These are phyloP conservation scores for Megalops atlanticus DNA, from an alignment of 2,113 vertebrate species.

Conservation along the genomic window DNA sequence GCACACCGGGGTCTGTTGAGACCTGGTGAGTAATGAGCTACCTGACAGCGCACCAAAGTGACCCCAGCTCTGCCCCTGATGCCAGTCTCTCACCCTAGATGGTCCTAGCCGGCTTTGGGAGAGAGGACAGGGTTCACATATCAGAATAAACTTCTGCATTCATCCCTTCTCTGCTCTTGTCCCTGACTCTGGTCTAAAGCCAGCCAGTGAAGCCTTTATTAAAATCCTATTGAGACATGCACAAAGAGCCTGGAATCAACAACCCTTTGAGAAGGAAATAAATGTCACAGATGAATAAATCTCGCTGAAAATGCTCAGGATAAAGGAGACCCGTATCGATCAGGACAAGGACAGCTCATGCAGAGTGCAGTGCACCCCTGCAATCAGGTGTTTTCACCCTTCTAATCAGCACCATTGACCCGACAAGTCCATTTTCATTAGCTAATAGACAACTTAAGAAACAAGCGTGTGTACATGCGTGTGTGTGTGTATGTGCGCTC, in stretches of 20 bases:
- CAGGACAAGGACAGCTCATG: neutral
- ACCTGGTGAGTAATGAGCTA: too few species aligned
- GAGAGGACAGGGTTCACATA: too few species aligned
- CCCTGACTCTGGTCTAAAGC: too few species aligned
- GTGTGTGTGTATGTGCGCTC: neutral
- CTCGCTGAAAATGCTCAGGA: neutral
- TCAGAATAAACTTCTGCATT: too few species aligned
- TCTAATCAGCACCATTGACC: neutral
- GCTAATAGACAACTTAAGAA: neutral
- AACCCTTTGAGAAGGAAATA: neutral
- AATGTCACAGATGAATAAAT: neutral
- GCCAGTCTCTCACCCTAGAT: too few species aligned
- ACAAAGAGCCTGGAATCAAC: neutral
- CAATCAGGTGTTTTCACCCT: neutral
- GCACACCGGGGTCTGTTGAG: too few species aligned
- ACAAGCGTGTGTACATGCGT: neutral
- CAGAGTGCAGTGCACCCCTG: neutral
- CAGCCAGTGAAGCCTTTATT: too few species aligned
- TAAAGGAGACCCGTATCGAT: neutral
- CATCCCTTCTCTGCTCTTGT: too few species aligned
- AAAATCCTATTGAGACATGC: too few species aligned
- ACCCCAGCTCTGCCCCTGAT: too few species aligned
- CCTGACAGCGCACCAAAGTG: too few species aligned
- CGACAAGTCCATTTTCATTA: neutral
- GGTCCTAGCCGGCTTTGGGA: too few species aligned